Base-by-base conservation (phyloP, 2,113 vertebrate genomes). In the Anhinga anhinga region DNA sequence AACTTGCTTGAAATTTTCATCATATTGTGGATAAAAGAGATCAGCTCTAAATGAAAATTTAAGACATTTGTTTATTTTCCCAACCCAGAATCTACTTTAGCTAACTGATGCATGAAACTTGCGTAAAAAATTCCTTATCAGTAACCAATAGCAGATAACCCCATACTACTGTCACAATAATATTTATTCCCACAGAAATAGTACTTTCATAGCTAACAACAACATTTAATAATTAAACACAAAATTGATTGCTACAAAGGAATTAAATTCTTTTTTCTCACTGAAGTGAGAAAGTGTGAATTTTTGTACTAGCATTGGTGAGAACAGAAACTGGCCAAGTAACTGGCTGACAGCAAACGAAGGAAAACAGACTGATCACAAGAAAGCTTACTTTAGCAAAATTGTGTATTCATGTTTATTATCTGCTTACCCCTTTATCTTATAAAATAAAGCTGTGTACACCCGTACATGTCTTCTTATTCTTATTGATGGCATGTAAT, bases 401-500 rank as follows among this genome's bases (percentile, higher is more conserved):
- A 88, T 3, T 49, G 5, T 6, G 3, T 36, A n/a, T 71, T 53
- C 13, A 3, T 12, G 20, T n/a, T 83, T 45, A 26, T 56, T 76
- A 25, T 34, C 65, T 62, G 3, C 22, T 55, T 36, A 30, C 6
- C 7, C 3, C 4, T 47, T 78, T 42, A 45, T 69, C 27, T 58
- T 58, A 16, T 6, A 56, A 80, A 62, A 66, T 19, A 34, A 91
- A 91, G 14, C 27, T 66, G 8, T 11, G 8, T 32, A 71, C 17
- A 45, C 18, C 3, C 9, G 0, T 7, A 26, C 17, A 4, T 2
- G 2, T 23, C 7, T 0, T n/a, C 38, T 50, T 53, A 26, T 0
- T n/a, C 49, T 55, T 53, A 29, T 0, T 30, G n/a, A 42, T n/a
- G 25, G 13, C 42, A n/a, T 16, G 19, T 2, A 50, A 66, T 0